A percentile compares a stretch with the other conserved stretches of the same genome.
Evolutionary conservation across 2,888 invertebrate genomes (phyloP).

Genomic region (Lutraria lutraria): DNA sequence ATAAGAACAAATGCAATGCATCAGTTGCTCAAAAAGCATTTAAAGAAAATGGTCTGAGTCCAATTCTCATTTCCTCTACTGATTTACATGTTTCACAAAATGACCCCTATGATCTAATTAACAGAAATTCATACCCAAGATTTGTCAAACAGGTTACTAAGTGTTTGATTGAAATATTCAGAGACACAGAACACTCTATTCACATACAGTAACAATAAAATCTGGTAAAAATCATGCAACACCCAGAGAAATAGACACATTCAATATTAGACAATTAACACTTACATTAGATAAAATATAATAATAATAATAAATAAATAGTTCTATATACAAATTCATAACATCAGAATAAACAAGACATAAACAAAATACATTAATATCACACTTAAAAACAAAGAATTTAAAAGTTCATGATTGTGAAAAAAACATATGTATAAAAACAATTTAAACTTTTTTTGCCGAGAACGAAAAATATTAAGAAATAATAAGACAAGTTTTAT

Average conservation of each 20-base stretch:
- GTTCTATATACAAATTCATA: slow-evolving; percentile 36
- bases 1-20: too few relatives aligned
- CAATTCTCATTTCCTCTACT: too few relatives aligned
- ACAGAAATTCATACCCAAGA: too few relatives aligned
- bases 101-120: too few relatives aligned
- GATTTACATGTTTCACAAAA: too few relatives aligned
- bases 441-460: slow-evolving; percentile 25
- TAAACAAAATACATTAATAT: slow-evolving; percentile 39
- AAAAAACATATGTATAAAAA: slow-evolving; percentile 33
- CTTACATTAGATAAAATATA: slow-evolving; percentile 27
- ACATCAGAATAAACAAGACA: slow-evolving; percentile 29
- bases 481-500: slow-evolving; percentile 43
- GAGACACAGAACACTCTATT: too few relatives aligned
- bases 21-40: too few relatives aligned
- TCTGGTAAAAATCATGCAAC: neutral
- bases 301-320: slow-evolving; percentile 45
- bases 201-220: neutral
- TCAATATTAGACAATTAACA: neutral
- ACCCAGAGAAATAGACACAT: neutral
- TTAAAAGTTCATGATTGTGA: slow-evolving; percentile 30
- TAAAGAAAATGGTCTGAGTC: too few relatives aligned
- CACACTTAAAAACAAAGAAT: slow-evolving; percentile 35
- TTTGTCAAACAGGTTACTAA: too few relatives aligned
- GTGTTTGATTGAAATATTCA: too few relatives aligned
- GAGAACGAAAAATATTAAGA: slow-evolving; percentile 21